Percentiles rank a stretch among this genome's conserved stretches.
These are phyloP conservation scores for Actinia equina DNA, from an alignment of 64 coral and sea anemone genomes.

Conservation along the genomic window DNA sequence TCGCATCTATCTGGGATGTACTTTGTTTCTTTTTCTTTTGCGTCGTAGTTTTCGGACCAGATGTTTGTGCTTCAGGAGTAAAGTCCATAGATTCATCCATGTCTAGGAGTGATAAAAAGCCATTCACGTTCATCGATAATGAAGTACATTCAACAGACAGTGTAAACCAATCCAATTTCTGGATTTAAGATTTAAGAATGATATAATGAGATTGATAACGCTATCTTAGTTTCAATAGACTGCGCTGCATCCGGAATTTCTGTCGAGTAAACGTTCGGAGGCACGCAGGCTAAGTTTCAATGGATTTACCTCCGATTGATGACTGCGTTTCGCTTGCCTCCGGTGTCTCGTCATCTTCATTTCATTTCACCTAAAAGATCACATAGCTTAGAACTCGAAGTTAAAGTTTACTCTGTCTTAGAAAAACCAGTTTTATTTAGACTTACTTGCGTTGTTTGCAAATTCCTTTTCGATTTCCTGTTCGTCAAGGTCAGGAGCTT, in stretches of 20 bases:
- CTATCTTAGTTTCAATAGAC: too few relatives aligned
- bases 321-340: constrained; percentile 17
- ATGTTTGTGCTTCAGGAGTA: neutral
- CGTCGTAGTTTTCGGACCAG: neutral
- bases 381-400: neutral
- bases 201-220: too few relatives aligned
- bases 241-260: too few relatives aligned
- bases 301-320: neutral
- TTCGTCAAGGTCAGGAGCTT: constrained; percentile 87
- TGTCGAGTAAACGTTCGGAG: too few relatives aligned
- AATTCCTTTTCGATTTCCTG: constrained; percentile 48
- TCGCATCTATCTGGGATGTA: neutral
- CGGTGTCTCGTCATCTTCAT: constrained; percentile 25
- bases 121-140: neutral
- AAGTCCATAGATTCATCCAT: neutral
- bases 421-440: neutral
- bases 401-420: too few relatives aligned
- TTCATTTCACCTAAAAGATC: constrained; percentile 9
- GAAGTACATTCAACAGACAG: too few relatives aligned
- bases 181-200: too few relatives aligned
- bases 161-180: too few relatives aligned
- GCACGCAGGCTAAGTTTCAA: too few relatives aligned
- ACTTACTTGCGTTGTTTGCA: neutral
- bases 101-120: neutral
- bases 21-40: neutral